phyloP scores from a whole-genome alignment of 2,888 invertebrate species.

The Hedya salicella region DNA sequence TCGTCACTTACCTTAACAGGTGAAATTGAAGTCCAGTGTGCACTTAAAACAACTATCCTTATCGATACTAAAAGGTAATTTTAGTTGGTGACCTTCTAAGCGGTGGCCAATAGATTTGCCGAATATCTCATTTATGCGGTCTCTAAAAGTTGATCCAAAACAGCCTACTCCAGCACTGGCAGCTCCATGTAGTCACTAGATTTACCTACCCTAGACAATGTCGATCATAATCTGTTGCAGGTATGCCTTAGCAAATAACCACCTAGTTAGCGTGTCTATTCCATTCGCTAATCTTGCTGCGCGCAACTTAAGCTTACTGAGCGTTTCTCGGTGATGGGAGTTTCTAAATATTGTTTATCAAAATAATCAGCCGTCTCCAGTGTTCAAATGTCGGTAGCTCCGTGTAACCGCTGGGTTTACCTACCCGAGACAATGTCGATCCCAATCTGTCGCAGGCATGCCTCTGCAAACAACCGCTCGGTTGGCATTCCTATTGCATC shows the following conservation, averaged over 20 bases:
- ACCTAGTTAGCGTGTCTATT: conserved; percentile 48
- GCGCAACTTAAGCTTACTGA: no score
- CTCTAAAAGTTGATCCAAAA: background rate
- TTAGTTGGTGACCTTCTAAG: no score
- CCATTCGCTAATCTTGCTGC: conserved; percentile 32
- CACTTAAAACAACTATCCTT: no score
- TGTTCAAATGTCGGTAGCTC: background rate
- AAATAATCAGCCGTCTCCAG: conserved; percentile 12
- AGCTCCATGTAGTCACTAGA: conserved; percentile 14
- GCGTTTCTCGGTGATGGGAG: no score
- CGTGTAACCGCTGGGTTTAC: conserved; percentile 10
- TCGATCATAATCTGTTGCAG: conserved; percentile 54
- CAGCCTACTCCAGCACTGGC: conserved; percentile 9
- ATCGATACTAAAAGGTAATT: no score
- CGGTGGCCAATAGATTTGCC: no score
- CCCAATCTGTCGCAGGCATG: conserved; percentile 55
- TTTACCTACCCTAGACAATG: conserved; percentile 49
- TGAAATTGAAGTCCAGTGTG: no score
- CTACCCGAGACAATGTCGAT: conserved; percentile 51
- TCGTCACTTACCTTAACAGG: no score
- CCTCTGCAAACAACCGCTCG: conserved; percentile 49
- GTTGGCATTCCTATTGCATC: conserved; percentile 47
- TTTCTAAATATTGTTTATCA: background rate
- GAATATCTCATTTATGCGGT: no score
- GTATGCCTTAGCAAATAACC: conserved; percentile 51